Base-by-base conservation (phyloP, 2,797 vertebrate genomes). In the Ara ararauna region DNA sequence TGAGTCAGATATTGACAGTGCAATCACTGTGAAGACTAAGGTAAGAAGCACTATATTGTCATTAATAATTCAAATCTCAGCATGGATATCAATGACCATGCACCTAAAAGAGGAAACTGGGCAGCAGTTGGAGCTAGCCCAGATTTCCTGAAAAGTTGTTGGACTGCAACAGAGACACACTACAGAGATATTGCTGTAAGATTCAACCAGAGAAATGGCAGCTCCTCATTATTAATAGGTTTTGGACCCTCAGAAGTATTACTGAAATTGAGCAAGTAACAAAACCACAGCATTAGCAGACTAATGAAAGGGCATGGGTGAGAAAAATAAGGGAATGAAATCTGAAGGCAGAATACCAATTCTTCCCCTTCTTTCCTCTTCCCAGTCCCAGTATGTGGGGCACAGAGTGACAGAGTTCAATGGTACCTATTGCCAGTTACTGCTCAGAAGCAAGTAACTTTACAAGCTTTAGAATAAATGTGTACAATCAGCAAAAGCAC, bases 41-140 rank as follows among this genome's bases (percentile, higher is more conserved):
- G 93, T 78, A 95, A 94, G 56, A 83, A 79, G 72, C 75, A 93
- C 61, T 94, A 84, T 64, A 90, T 44, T 89, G 54, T 86, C 56
- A 82, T 96, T 87, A 96, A 96, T 94, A 96, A 95, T 93, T 94
- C 34, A 90, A 70, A 90, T 90, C n/a, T 94, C 80, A 89, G 44
- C 71, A 82, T 40, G 38, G 83, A 65, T 94, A 90, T 53, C 40
- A 75, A 92, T 92, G 90, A 93, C 64, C 44, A n/a, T 44, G 70
- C 82, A 91, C 62, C 95, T 91, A 83, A 75, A 54, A 78, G 53
- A 67, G 62, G 76, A 81, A 89, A 89, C 2, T 47, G 45, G 70
- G 68, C 76, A 80, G 82, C 68, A 85, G 53, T 34, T 83, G 75
- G 62, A 94, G 27, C 71, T 91, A 65, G 75, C 42, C 82, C 73